These are phyloP conservation scores for Petrocephalus zakoni DNA, from an alignment of 2,113 vertebrate species.

Conservation along the genomic window DNA sequence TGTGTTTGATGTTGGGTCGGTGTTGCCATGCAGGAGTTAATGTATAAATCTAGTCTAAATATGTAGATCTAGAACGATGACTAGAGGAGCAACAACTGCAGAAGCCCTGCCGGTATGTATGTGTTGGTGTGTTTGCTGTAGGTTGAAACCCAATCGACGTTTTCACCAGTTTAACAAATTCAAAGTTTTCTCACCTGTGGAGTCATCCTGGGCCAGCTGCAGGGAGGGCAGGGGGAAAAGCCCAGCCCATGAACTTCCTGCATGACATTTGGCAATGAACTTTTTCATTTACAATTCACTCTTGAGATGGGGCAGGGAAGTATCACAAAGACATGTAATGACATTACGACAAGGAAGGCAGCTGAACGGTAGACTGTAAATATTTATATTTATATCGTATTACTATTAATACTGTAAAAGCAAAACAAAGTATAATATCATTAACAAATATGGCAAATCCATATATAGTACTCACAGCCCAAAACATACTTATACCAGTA, in stretches of 20 bases:
- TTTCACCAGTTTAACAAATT: no score
- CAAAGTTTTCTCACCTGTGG: background rate
- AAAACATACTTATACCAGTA: background rate
- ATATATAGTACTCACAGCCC: background rate
- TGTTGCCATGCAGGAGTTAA: background rate
- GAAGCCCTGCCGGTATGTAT: background rate
- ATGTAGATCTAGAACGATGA: background rate
- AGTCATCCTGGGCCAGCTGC: background rate
- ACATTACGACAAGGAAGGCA: background rate
- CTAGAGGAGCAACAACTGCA: background rate
- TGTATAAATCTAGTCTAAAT: background rate
- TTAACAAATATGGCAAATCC: background rate
- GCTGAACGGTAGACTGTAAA: constrained; percentile 2
- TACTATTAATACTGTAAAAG: background rate
- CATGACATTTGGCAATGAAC: constrained; percentile 3
- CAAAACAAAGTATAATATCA: background rate
- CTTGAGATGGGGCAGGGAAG: background rate
- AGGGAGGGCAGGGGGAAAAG: background rate
- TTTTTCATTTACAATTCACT: constrained; percentile 24
- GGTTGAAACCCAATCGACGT: background rate
- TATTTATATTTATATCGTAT: background rate
- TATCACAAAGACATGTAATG: constrained; percentile 13
- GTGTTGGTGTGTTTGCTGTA: background rate
- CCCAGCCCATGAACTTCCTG: background rate
- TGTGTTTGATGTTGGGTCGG: background rate